Base-by-base conservation (phyloP, 2,888 invertebrate genomes). In the Seladonia tumulorum region DNA sequence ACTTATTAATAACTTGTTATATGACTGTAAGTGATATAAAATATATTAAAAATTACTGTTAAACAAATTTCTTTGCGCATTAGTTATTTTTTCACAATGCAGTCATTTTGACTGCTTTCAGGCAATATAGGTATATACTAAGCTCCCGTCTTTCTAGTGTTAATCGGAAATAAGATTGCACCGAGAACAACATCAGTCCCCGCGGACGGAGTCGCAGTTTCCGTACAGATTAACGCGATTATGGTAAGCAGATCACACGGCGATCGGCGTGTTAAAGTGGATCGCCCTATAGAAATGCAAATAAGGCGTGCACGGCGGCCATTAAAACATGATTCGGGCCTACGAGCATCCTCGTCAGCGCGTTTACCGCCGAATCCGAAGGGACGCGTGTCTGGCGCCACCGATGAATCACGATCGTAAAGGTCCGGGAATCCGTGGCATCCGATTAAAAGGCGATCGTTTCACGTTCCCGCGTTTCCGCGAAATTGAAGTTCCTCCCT, bases 371-470 rank as follows among this genome's bases (percentile, higher is more conserved):
- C 66, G 73, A 70, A 86, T 76, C 47, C 42, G 72, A 82, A 83
- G 66, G 73, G 79, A 29, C 75, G 49, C 86, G 76, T 68, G 82
- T 71, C 82, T 72, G 83, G 86, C 89, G 87, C 84, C 87, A 71
- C 68, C 71, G 87, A 85, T 92, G 91, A 91, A 88, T 92, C 91
- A 91, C 78, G 79, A 82, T 81, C 82, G 82, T 89, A 90, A 90
- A 90, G 78, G 83, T 71, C 39, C 70, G 39, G 78, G 88, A 83
- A 87, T 89, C 79, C 73, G 14, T 47, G 82, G 39, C 76, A 63
- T 80, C 72, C 79, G 75, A 90, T 88, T 84, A 86, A 90, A 77
- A 68, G 72, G 57, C 70, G 70, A 70, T n/a, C 70, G 42, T 66
- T 66, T 66, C 35, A 81, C 72, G 49, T 72, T 70, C 70, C 60